phyloP scores from a whole-genome alignment of 2,113 vertebrate species.

The Hippocampus guttulatus region DNA sequence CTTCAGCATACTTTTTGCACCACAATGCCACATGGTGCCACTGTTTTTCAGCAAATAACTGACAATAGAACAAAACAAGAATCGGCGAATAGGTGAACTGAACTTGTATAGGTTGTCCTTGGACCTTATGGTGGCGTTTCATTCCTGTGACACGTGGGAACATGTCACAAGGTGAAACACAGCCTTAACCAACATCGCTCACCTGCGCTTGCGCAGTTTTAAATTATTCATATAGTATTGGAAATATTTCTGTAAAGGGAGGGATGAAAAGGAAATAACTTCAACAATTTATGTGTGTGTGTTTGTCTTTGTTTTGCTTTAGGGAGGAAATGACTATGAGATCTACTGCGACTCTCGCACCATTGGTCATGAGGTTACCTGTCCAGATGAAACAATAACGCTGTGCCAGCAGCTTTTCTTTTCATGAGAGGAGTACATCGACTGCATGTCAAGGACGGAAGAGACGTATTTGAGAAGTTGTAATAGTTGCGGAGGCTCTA shows the following conservation, averaged over 20 bases:
- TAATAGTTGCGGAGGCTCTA: not conserved
- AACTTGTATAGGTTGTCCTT: too few species aligned
- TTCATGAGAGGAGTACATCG: constrained; percentile 18
- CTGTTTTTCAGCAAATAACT: not conserved
- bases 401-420: constrained; percentile 59
- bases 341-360: constrained; percentile 62
- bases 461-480: not conserved
- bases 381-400: constrained; percentile 40
- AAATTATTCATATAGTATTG: too few species aligned
- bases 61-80: too few species aligned
- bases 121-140: not conserved
- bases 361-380: constrained; percentile 56
- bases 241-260: too few species aligned
- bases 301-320: not conserved
- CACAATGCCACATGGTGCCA: too few species aligned
- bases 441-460: not conserved
- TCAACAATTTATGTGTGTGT: not conserved
- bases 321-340: constrained; percentile 71
- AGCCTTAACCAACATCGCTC: too few species aligned
- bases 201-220: too few species aligned
- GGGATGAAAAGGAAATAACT: too few species aligned
- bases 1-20: too few species aligned
- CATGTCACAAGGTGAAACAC: not conserved
- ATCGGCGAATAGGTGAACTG: too few species aligned
- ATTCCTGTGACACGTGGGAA: not conserved